Conservation (phyloP, 1,140 invertebrate genomes). For the Oreohelix idahoensis region DNA sequence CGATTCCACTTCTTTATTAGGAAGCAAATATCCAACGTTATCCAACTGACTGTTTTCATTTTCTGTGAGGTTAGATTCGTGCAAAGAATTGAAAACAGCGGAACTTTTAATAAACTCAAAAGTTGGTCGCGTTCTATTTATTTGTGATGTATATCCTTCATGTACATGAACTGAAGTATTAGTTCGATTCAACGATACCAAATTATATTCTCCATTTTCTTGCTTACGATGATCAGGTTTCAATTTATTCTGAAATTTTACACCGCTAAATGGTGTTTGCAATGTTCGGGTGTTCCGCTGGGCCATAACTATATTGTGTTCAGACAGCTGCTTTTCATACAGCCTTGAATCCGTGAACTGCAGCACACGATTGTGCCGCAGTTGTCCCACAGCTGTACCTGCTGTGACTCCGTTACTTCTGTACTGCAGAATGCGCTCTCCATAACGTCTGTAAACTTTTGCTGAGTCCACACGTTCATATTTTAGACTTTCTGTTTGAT, state of each 20-base stretch:
- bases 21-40: neutral
- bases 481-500: neutral
- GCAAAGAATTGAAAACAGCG: neutral
- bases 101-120: neutral
- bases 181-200: neutral
- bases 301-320: neutral
- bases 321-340: neutral
- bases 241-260: neutral
- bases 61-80: neutral
- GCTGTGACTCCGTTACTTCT: neutral
- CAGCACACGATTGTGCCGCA: neutral
- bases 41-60: neutral
- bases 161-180: neutral
- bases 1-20: neutral
- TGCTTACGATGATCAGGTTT: neutral
- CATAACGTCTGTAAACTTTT: neutral
- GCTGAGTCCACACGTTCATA: neutral
- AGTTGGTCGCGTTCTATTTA: neutral
- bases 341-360: neutral
- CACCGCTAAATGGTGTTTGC: neutral
- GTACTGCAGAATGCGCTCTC: neutral
- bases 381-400: neutral
- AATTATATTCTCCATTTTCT: neutral
- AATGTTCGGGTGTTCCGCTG: neutral
- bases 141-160: neutral